Evolutionary conservation across 2,797 vertebrate species (phyloP).

Genomic region (Microctenopoma steveboyesi): DNA sequence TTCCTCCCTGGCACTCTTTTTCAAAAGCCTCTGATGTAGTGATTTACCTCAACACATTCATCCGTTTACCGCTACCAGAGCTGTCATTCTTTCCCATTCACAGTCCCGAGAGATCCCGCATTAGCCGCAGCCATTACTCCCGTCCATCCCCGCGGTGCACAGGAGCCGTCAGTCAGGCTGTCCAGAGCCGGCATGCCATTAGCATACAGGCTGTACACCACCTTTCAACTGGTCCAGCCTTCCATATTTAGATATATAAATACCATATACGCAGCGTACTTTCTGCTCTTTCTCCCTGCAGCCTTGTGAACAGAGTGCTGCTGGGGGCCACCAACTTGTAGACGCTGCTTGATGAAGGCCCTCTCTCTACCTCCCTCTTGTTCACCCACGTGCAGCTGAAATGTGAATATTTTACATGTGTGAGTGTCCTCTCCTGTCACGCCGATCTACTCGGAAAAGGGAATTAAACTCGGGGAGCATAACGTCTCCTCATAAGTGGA

Average conservation of each 20-base stretch:
- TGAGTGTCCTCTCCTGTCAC: slow-evolving; percentile 44
- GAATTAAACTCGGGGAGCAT: slow-evolving; percentile 69
- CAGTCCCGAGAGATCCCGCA: slow-evolving; percentile 31
- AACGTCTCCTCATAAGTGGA: slow-evolving; percentile 68
- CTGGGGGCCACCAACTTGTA: background rate
- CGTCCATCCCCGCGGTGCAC: slow-evolving; percentile 13
- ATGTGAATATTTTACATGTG: slow-evolving; percentile 46
- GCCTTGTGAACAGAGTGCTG: background rate
- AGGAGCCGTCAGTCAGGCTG: slow-evolving; percentile 37
- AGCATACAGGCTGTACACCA: slow-evolving; percentile 17
- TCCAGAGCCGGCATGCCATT: slow-evolving; percentile 27
- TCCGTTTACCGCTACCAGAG: slow-evolving; percentile 35
- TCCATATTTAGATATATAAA: no score
- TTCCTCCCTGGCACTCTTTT: background rate
- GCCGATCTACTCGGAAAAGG: slow-evolving; percentile 31
- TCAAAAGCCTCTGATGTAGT: slow-evolving; percentile 37
- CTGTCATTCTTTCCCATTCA: slow-evolving; percentile 51
- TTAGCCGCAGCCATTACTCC: slow-evolving; percentile 48
- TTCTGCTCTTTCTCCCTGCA: background rate
- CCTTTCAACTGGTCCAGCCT: background rate
- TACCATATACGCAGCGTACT: no score
- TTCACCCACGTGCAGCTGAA: slow-evolving; percentile 1
- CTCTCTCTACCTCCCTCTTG: background rate
- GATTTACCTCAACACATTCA: slow-evolving; percentile 40
- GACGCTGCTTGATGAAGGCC: slow-evolving; percentile 13